These are phyloP conservation scores for Cenopis cana DNA, from an alignment of 2,888 invertebrate species.

Conservation along the genomic window DNA sequence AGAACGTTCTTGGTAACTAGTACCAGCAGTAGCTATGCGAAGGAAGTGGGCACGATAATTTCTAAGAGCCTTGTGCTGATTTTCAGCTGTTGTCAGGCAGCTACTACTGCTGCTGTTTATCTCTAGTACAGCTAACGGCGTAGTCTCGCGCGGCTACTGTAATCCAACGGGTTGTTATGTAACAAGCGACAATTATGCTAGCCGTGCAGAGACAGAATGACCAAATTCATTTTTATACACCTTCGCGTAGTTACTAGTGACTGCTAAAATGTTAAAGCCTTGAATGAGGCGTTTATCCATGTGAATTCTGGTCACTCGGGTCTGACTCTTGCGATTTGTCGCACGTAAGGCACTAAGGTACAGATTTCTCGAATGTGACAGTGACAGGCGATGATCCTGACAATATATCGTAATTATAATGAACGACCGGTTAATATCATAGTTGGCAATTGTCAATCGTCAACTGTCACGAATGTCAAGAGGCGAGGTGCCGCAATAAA, in stretches of 20 bases:
- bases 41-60: no score
- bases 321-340: neutral
- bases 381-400: neutral
- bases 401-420: conserved; percentile 1
- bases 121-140: no score
- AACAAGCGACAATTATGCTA: neutral
- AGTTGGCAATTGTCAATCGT: neutral
- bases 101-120: neutral
- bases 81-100: neutral
- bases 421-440: neutral
- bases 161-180: neutral
- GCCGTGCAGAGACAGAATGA: neutral
- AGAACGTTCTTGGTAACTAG: neutral
- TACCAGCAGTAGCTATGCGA: neutral
- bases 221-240: neutral
- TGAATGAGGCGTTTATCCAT: neutral
- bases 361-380: conserved; percentile 1
- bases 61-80: neutral
- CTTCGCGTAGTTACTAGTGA: neutral
- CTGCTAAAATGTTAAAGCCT: no score
- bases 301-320: neutral
- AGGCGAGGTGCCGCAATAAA: neutral
- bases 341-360: neutral
- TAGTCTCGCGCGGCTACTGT: neutral
- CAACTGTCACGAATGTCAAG: neutral